Evolutionary conservation across 2,888 invertebrate species (phyloP), one percentile per base, ranked within the genome.

Genomic region (Acronicta psi): DNA sequence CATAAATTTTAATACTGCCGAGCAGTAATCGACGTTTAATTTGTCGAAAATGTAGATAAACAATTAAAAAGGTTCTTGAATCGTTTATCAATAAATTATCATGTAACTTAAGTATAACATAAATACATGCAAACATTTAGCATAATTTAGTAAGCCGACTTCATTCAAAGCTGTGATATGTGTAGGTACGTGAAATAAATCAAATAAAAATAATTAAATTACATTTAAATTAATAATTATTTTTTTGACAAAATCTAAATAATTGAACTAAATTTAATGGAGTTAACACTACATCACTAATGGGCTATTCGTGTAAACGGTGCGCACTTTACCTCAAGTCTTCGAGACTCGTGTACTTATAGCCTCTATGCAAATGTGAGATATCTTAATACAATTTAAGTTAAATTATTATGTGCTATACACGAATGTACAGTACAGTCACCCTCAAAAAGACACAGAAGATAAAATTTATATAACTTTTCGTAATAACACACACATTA

Each of bases 221-320:
- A 69, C 36, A 61, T 47, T 74, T 66, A 66, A 64, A 68, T 67
- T 74, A 77, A 69, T 69, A 60, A 64, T 61, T 57, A 59, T 31
- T 61, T 70, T 70, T 68, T 64, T 66, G 73, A 78, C 59, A 63
- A 69, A 69, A 72, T 75, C 73, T 44, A 69, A 66, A 54, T 63
- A 75, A 75, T 75, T 77, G 56, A 73, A 69, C 69, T 72, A 77
- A 77, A 69, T 69, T 64, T 50, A 67, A 72, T 60, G 59, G 51
- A 75, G 67, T 70, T 71, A 79, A 62, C 54, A 62, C 62, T 77
- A 75, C 69, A 66, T 70, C 71, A 71, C 69, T 72, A 75, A 59
- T 36, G 69, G 78, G 71, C 75, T 67, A 67, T 69, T 64, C 67
- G 55, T 66, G 55, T 62, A 71, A 58, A 69, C 69, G 67, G 59